Conservation (phyloP, 2,888 invertebrate species). For the Tinea semifulvella region DNA sequence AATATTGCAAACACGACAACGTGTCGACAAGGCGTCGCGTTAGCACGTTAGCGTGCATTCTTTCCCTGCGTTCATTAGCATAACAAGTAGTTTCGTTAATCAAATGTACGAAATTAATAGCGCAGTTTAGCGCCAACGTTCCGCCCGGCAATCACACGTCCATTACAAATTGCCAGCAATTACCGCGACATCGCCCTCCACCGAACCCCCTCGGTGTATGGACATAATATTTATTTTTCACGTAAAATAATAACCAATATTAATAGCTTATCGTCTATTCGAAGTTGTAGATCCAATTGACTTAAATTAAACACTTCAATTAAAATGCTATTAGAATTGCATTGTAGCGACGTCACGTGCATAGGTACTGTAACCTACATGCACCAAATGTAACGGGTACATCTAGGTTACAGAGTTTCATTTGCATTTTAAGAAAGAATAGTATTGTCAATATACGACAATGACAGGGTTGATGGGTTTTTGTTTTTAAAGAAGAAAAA, state of each 20-base stretch:
- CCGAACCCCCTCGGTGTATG: constrained; percentile 20
- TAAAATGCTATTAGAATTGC: too few relatives aligned
- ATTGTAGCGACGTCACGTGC: too few relatives aligned
- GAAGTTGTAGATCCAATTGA: too few relatives aligned
- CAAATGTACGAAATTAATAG: constrained; percentile 67
- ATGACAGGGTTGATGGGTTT: too few relatives aligned
- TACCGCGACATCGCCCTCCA: constrained; percentile 46
- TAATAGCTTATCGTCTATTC: too few relatives aligned
- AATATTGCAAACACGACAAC: constrained; percentile 55
- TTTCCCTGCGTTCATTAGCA: constrained; percentile 61
- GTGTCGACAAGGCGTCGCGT: constrained; percentile 59
- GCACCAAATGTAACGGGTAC: too few relatives aligned
- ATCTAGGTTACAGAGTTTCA: too few relatives aligned
- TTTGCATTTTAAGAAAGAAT: too few relatives aligned
- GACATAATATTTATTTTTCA: constrained; percentile 9
- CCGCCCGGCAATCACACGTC: constrained; percentile 60
- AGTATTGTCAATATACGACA: too few relatives aligned
- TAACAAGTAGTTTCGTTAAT: constrained; percentile 67
- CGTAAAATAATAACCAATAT: constrained; percentile 2
- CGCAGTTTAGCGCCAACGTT: constrained; percentile 60
- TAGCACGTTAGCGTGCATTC: constrained; percentile 61
- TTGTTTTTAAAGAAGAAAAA: too few relatives aligned
- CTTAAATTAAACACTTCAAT: too few relatives aligned
- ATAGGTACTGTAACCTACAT: too few relatives aligned
- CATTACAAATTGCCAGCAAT: constrained; percentile 62